Conservation (phyloP, 2,113 vertebrate genomes). For the Clarias magur region DNA sequence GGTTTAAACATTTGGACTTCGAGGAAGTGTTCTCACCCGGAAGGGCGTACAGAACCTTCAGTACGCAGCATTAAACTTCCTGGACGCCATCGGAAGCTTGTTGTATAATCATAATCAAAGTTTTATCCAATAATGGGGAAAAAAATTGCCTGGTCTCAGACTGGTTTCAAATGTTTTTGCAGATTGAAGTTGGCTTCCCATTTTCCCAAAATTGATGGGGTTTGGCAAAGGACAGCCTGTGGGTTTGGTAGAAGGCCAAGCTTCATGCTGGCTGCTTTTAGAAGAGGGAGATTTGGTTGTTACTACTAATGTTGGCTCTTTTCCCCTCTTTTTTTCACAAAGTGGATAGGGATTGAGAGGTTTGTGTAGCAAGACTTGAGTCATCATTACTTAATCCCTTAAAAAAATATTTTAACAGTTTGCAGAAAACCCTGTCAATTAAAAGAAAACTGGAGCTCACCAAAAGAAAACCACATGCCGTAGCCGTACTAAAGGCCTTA, state of each 20-base stretch:
- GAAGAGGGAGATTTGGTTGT: constrained; percentile 24
- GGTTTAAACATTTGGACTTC: not conserved
- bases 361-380: not conserved
- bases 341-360: not conserved
- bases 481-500: not conserved
- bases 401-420: not conserved
- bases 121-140: not conserved
- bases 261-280: constrained; percentile 26
- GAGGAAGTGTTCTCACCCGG: not conserved
- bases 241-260: constrained; percentile 40
- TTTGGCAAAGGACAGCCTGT: constrained; percentile 33
- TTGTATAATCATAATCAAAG: constrained; percentile 5
- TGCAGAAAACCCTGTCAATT: not conserved
- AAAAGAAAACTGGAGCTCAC: not conserved
- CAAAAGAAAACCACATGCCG: no score
- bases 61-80: not conserved
- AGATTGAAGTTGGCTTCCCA: constrained; percentile 48
- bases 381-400: not conserved
- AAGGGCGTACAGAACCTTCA: not conserved
- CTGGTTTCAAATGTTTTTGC: constrained; percentile 16
- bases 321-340: not conserved
- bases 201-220: constrained; percentile 30
- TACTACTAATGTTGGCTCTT: not conserved
- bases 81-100: constrained; percentile 25
- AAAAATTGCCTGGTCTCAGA: constrained; percentile 5